phyloP scores from a whole-genome alignment of 2,113 vertebrate genomes.

The Apodemus sylvaticus region DNA sequence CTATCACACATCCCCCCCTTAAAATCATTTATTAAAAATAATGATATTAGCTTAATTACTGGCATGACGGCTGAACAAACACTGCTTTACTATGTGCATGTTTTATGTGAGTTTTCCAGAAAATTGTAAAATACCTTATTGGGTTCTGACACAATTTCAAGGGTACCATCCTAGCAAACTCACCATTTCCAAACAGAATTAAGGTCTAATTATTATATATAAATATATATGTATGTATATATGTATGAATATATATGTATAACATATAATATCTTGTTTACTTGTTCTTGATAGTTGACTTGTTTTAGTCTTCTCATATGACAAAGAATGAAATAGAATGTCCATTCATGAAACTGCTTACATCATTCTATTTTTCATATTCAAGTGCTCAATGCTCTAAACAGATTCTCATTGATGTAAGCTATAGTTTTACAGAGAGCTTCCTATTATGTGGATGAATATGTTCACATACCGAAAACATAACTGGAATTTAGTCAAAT shows the following conservation, averaged over 20 bases:
- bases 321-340: conserved; percentile 16
- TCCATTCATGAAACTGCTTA: not conserved
- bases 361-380: not conserved
- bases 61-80: not conserved
- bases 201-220: no score
- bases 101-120: conserved; percentile 23
- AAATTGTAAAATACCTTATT: conserved; percentile 38
- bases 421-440: not conserved
- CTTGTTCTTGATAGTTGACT: conserved; percentile 44
- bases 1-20: not conserved
- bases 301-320: conserved; percentile 35
- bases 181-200: not conserved
- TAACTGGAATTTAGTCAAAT: not conserved
- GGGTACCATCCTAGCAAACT: conserved; percentile 32
- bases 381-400: not conserved
- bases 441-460: not conserved
- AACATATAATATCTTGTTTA: conserved; percentile 32
- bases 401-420: not conserved
- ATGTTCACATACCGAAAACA: not conserved
- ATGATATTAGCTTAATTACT: conserved; percentile 28
- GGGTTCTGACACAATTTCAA: conserved; percentile 51
- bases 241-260: no score
- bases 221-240: no score
- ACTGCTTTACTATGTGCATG: not conserved
- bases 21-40: conserved; percentile 40